Percentiles rank a stretch among this genome's conserved stretches.
phyloP scores from a whole-genome alignment of 2,113 vertebrate species.

The Bubalus kerabau region DNA sequence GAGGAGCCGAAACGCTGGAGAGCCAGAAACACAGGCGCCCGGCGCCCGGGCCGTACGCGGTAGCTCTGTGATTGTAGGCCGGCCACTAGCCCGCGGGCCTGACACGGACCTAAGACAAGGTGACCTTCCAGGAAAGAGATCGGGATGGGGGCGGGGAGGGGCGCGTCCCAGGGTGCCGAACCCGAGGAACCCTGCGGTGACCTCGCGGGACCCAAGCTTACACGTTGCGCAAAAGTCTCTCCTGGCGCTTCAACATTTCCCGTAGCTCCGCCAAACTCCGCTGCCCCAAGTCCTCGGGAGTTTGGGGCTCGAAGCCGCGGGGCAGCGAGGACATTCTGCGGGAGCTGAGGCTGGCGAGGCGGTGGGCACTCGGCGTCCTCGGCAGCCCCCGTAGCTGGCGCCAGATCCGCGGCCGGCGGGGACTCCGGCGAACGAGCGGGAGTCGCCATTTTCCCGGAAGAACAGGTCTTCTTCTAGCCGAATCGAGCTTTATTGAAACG shows the following conservation, averaged over 20 bases:
- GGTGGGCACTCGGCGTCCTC: not conserved
- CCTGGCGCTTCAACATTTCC: slow-evolving; percentile 88
- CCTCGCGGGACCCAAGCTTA: slow-evolving; percentile 67
- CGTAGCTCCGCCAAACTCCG: slow-evolving; percentile 84
- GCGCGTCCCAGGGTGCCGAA: not conserved
- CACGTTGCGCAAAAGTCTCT: slow-evolving; percentile 88
- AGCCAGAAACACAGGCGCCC: accelerated
- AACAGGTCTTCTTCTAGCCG: slow-evolving; percentile 35
- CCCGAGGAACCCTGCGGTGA: not conserved
- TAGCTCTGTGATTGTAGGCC: not conserved
- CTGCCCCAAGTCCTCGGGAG: slow-evolving; percentile 74
- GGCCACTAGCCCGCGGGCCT: not conserved
- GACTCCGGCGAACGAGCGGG: slow-evolving; percentile 4
- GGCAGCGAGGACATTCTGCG: slow-evolving; percentile 57
- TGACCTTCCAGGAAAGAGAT: not conserved
- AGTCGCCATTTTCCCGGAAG: slow-evolving; percentile 80
- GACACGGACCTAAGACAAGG: not conserved
- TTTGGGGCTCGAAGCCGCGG: slow-evolving; percentile 73
- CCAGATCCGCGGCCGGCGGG: not conserved
- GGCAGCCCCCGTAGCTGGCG: not conserved
- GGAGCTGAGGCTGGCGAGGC: slow-evolving; percentile 12
- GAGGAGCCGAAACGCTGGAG: not conserved
- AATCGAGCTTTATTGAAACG: slow-evolving; percentile 59
- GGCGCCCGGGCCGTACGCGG: not conserved
- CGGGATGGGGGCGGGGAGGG: not conserved